Percentiles rank a stretch among this genome's conserved stretches.
Conservation (phyloP, 2,113 vertebrate species). For the Rhabdornis inornatus region DNA sequence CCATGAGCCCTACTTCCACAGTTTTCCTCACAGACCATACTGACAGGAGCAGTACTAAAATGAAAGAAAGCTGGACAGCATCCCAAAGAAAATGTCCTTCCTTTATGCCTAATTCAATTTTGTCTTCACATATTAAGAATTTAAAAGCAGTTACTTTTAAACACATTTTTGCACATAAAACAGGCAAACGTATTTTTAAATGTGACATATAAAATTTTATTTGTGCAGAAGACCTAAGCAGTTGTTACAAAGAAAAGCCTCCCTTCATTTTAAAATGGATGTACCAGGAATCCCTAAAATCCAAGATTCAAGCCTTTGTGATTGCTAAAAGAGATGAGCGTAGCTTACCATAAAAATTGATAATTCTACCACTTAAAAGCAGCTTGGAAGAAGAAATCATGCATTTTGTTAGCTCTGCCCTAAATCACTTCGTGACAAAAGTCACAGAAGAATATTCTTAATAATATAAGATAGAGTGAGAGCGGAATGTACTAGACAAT, state of each 20-base stretch:
- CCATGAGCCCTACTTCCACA: accelerated
- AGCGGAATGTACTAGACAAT: not conserved
- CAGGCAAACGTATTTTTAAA: not conserved
- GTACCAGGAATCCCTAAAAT: not conserved
- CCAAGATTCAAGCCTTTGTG: not conserved
- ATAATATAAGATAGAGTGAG: not conserved
- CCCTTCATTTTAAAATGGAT: not conserved
- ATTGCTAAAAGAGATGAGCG: not conserved
- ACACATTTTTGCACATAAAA: not conserved
- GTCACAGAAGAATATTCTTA: not conserved
- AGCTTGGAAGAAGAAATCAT: not conserved
- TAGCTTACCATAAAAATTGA: not conserved
- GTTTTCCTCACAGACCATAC: not conserved
- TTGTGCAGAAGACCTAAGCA: not conserved
- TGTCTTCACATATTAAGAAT: not conserved
- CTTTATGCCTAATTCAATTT: not conserved
- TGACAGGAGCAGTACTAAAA: not conserved
- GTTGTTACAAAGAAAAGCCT: not conserved
- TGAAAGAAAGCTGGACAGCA: not conserved
- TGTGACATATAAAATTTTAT: not conserved
- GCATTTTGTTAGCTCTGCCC: not conserved
- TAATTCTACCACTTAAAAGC: not conserved
- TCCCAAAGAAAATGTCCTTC: not conserved
- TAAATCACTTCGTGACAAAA: not conserved
- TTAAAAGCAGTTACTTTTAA: not conserved